Conservation (phyloP, 2,113 vertebrate species). For the Toxotes chatareus region DNA sequence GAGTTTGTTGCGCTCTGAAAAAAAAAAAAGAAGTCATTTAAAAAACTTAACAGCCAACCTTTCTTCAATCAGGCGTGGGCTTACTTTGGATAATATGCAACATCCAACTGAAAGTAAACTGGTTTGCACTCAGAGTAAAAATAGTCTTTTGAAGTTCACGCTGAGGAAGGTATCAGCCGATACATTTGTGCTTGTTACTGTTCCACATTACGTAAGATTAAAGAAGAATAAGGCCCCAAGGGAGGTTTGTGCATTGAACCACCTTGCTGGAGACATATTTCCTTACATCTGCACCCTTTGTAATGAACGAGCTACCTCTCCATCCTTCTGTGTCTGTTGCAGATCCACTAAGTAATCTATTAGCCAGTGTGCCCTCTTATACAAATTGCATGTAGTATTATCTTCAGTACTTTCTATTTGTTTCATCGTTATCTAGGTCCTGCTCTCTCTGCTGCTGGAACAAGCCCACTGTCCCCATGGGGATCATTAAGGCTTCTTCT, state of each 20-base stretch:
- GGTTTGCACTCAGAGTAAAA: neutral
- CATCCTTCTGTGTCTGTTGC: neutral
- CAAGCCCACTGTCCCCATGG: conserved; percentile 36
- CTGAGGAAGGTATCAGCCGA: neutral
- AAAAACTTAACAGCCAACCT: neutral
- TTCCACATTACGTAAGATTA: neutral
- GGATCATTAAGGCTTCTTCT: conserved; percentile 58
- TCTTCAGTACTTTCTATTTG: conserved; percentile 35
- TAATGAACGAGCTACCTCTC: neutral
- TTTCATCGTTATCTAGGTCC: conserved; percentile 35
- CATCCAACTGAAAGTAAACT: neutral
- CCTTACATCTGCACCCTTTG: conserved; percentile 5
- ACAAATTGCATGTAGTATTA: conserved; percentile 29
- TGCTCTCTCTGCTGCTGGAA: conserved; percentile 22
- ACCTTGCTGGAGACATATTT: neutral
- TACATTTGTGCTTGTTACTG: neutral
- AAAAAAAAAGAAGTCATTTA: too few species aligned
- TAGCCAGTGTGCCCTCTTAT: conserved; percentile 24
- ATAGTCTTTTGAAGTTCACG: neutral
- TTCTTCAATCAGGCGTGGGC: neutral
- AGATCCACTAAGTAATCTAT: conserved; percentile 23
- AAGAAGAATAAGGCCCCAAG: neutral
- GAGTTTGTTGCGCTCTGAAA: neutral
- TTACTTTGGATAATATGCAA: neutral
- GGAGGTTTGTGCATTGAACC: neutral